Evolutionary conservation across 2,113 vertebrate genomes (phyloP).

Genomic region (Passer domesticus): DNA sequence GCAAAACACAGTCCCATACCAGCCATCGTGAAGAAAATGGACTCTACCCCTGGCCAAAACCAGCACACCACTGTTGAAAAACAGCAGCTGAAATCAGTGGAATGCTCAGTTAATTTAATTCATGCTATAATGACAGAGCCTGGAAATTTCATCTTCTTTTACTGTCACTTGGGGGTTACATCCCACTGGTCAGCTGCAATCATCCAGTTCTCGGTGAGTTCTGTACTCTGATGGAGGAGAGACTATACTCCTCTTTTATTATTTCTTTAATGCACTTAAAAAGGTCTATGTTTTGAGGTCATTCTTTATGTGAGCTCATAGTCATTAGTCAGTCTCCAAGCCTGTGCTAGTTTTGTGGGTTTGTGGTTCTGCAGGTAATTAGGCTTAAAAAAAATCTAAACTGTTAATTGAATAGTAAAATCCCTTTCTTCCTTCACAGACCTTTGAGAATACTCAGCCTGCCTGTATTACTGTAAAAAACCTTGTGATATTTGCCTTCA

Average conservation of each 20-base stretch:
- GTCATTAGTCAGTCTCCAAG: not conserved
- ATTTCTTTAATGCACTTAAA: not conserved
- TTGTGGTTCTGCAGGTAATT: conserved; percentile 25
- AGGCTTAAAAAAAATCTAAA: conserved; percentile 8
- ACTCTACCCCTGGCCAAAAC: not conserved
- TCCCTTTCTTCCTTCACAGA: not conserved
- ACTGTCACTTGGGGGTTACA: not conserved
- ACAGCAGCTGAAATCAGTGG: not conserved
- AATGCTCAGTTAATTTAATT: not conserved
- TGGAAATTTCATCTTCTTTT: not conserved
- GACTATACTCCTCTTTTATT: not conserved
- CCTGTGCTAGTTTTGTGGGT: not conserved
- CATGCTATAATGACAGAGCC: not conserved
- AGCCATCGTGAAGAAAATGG: not conserved
- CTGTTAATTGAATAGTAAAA: conserved; percentile 41
- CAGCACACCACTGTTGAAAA: not conserved
- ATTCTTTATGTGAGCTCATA: not conserved
- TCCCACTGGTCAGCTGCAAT: not conserved
- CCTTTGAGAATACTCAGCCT: conserved; percentile 8
- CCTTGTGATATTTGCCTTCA: conserved; percentile 2
- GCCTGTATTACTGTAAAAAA: conserved; percentile 28
- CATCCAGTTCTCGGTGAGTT: not conserved
- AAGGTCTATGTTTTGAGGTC: not conserved
- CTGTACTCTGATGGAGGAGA: not conserved
- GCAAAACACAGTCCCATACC: not conserved